Conservation (phyloP, 2,888 invertebrate species). For the Gymnosoma rotundatum region DNA sequence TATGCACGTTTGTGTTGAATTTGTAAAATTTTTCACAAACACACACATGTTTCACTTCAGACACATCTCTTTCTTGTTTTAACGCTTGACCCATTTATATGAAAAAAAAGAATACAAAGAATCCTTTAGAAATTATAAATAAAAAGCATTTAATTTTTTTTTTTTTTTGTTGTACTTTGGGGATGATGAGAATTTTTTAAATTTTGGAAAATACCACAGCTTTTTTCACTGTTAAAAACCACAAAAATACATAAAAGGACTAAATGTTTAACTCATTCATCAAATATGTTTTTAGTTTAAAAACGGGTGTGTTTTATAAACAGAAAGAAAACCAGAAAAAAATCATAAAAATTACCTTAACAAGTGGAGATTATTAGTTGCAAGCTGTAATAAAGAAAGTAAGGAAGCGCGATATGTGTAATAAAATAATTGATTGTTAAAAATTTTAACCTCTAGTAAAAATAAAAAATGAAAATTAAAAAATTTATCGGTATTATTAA, state of each 20-base stretch:
- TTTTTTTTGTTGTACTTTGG: no score
- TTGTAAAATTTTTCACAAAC: neutral
- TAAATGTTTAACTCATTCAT: neutral
- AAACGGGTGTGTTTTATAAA: no score
- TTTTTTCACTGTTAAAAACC: slow-evolving; percentile 17
- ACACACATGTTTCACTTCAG: neutral
- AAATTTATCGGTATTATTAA: no score
- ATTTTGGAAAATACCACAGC: slow-evolving; percentile 1
- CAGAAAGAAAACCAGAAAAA: no score
- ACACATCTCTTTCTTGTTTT: slow-evolving; percentile 40
- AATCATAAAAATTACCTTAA: no score
- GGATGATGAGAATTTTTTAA: neutral
- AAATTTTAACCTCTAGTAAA: no score
- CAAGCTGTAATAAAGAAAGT: no score
- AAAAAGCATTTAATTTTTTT: slow-evolving; percentile 8
- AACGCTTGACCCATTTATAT: slow-evolving; percentile 65
- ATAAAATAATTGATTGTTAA: no score
- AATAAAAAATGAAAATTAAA: no score
- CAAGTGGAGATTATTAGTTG: no score
- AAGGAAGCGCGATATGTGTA: no score
- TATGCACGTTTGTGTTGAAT: slow-evolving; percentile 3
- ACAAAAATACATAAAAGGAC: neutral
- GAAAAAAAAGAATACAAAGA: slow-evolving; percentile 29
- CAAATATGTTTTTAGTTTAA: neutral
- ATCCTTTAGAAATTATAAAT: slow-evolving; percentile 14